Conservation (phyloP, 1,140 invertebrate genomes). For the Elymnias hypermnestra region DNA sequence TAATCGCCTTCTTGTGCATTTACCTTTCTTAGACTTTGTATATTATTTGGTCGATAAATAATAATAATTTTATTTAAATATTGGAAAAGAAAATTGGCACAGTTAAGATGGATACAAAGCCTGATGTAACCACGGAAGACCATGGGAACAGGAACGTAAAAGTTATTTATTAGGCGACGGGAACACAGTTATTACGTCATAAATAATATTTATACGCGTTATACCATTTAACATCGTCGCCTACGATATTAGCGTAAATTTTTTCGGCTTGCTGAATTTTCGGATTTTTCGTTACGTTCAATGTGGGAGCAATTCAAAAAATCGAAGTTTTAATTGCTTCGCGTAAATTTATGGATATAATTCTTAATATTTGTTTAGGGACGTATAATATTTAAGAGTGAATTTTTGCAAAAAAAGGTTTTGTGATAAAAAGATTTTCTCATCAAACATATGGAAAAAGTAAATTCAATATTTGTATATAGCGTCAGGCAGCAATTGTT, state of each 20-base stretch:
- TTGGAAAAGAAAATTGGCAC: too few species aligned
- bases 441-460: too few species aligned
- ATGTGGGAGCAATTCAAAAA: background rate
- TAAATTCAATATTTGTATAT: too few species aligned
- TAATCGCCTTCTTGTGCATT: too few species aligned
- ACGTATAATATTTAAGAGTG: too few species aligned
- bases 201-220: slow-evolving; percentile 31
- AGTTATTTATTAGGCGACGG: slow-evolving; percentile 29
- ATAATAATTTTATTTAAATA: too few species aligned
- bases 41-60: too few species aligned
- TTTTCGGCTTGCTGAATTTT: background rate
- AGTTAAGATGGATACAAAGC: slow-evolving; percentile 9
- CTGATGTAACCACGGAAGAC: slow-evolving; percentile 15
- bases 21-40: too few species aligned
- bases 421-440: too few species aligned
- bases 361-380: too few species aligned
- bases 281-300: background rate
- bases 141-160: slow-evolving; percentile 18
- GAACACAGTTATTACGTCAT: slow-evolving; percentile 32
- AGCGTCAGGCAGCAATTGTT: too few species aligned
- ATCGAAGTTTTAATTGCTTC: slow-evolving; percentile 1
- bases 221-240: slow-evolving; percentile 25
- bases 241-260: slow-evolving; percentile 10
- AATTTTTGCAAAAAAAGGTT: too few species aligned
- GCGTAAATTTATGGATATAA: background rate